These are phyloP conservation scores for Cyphomyrus discorhynchus DNA, from an alignment of 2,113 vertebrate genomes.

Conservation along the genomic window DNA sequence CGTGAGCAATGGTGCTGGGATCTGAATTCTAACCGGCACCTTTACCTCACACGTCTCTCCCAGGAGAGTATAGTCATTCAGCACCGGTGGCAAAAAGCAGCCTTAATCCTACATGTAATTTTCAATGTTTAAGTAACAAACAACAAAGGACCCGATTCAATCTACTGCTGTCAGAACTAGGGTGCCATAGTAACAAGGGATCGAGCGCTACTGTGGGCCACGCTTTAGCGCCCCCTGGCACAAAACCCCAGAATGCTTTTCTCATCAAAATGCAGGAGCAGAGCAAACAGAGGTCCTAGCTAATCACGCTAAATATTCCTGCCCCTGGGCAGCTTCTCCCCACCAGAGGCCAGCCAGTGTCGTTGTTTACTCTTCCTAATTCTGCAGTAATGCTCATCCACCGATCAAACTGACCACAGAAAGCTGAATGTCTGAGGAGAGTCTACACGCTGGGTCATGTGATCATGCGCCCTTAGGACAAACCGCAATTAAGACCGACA, in stretches of 20 bases:
- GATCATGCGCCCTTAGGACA: background rate
- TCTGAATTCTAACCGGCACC: background rate
- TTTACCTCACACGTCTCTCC: background rate
- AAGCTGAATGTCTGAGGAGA: background rate
- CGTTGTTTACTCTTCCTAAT: background rate
- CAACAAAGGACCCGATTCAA: background rate
- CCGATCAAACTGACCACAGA: slow-evolving; percentile 8
- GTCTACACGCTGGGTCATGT: background rate
- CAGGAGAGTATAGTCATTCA: background rate
- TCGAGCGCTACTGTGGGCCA: background rate
- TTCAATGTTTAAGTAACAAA: slow-evolving; percentile 11
- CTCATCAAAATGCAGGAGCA: background rate
- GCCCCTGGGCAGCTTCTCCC: background rate
- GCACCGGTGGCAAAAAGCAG: background rate
- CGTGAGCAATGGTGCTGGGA: too few relatives aligned
- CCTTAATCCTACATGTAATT: slow-evolving; percentile 3
- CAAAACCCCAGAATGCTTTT: background rate
- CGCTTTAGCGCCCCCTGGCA: background rate
- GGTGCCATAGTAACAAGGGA: background rate
- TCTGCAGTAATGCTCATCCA: background rate
- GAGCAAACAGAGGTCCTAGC: background rate
- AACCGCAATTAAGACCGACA: background rate
- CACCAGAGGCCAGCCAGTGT: background rate
- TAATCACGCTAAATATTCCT: background rate
- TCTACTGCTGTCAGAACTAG: background rate